Conservation (phyloP, 2,113 vertebrate genomes). For the Rynchops niger region DNA sequence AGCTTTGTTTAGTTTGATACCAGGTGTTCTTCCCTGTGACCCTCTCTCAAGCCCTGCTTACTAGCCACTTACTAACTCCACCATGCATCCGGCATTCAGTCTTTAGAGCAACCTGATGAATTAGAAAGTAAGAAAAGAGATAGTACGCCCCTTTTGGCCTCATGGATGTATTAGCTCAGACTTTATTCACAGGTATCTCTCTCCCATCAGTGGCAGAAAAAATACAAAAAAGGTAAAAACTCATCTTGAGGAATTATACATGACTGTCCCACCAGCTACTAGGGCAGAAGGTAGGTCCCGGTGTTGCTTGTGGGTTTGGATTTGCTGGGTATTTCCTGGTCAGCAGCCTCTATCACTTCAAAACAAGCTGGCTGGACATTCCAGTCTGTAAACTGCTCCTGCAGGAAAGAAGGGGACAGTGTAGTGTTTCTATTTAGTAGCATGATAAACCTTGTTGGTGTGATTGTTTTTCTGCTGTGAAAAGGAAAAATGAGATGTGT, state of each 20-base stretch:
- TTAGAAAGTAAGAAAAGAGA: background rate
- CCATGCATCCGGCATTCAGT: background rate
- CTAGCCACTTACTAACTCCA: background rate
- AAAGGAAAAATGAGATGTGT: background rate
- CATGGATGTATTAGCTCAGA: background rate
- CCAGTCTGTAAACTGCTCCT: background rate
- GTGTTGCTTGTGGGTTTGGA: background rate
- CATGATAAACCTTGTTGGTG: background rate
- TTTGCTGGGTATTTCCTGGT: background rate
- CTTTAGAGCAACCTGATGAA: background rate
- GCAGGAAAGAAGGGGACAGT: background rate
- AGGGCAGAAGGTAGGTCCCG: background rate
- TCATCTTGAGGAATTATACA: background rate
- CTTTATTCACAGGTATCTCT: background rate
- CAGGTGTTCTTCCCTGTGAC: constrained; percentile 60
- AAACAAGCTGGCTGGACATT: background rate
- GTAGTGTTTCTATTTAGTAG: background rate
- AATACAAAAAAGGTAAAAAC: background rate
- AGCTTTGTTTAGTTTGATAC: constrained; percentile 61
- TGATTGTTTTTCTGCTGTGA: background rate
- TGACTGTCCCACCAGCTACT: background rate
- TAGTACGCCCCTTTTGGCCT: background rate
- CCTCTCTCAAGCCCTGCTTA: constrained; percentile 44
- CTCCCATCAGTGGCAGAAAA: background rate
- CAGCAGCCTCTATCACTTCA: background rate